phyloP scores from a whole-genome alignment of 2,113 vertebrate species.

The Scomber scombrus region DNA sequence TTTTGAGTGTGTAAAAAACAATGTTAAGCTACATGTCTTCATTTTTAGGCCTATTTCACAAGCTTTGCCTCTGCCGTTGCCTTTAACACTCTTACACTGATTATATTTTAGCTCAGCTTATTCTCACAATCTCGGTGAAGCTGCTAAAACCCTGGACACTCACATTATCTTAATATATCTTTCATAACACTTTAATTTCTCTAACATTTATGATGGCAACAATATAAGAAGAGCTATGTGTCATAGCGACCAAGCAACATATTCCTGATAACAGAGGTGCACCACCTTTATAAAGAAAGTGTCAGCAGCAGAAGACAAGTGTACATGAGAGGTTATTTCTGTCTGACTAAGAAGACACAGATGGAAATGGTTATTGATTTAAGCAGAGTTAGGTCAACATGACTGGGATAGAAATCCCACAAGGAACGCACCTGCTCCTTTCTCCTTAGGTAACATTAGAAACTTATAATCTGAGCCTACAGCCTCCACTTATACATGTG shows the following conservation, averaged over 20 bases:
- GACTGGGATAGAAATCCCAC: slow-evolving; percentile 42
- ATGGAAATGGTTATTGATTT: slow-evolving; percentile 66
- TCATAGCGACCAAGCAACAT: slow-evolving; percentile 7
- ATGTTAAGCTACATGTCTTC: not conserved
- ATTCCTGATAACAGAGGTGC: slow-evolving; percentile 20
- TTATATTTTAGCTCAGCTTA: not conserved
- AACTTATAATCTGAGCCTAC: slow-evolving; percentile 22
- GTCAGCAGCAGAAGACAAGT: slow-evolving; percentile 23
- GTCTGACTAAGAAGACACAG: slow-evolving; percentile 43
- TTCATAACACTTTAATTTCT: not conserved
- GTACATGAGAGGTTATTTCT: slow-evolving; percentile 49
- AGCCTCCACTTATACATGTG: slow-evolving; percentile 41
- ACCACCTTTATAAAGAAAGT: slow-evolving; percentile 21
- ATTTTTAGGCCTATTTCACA: slow-evolving; percentile 1
- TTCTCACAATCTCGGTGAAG: not conserved
- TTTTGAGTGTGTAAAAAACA: slow-evolving; percentile 5
- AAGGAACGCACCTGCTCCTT: slow-evolving; percentile 37
- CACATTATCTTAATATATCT: not conserved
- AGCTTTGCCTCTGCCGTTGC: not conserved
- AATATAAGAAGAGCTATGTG: not conserved
- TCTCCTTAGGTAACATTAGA: slow-evolving; percentile 38
- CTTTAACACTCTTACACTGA: not conserved
- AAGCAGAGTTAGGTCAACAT: slow-evolving; percentile 49
- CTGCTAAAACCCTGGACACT: not conserved
- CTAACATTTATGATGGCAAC: not conserved